These are phyloP conservation scores for Lepidocolaptes lacrymiger DNA, from an alignment of 2,797 vertebrate genomes.

Conservation along the genomic window DNA sequence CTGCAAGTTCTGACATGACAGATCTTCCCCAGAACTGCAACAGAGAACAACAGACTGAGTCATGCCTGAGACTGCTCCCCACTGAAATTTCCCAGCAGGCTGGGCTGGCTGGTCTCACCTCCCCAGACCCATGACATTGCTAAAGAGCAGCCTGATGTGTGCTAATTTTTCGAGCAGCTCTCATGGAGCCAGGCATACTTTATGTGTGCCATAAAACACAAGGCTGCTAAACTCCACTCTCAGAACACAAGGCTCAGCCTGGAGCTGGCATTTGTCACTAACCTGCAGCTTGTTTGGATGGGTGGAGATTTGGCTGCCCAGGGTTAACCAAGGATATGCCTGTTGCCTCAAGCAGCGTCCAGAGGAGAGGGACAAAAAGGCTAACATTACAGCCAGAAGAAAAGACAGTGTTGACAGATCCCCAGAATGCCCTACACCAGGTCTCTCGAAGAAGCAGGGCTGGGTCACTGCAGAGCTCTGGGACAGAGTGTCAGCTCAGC, in stretches of 20 bases:
- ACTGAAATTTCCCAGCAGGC: neutral
- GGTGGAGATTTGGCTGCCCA: neutral
- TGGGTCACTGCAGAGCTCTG: neutral
- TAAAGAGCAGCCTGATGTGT: neutral
- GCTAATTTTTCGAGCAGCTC: neutral
- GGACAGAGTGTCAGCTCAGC: neutral
- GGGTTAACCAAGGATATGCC: neutral
- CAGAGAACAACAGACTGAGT: neutral
- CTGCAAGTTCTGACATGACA: slow-evolving; percentile 26
- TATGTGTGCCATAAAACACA: neutral
- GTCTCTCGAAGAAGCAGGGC: neutral
- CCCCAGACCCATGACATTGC: neutral
- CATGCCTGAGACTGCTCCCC: neutral
- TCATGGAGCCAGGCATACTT: neutral
- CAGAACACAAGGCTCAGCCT: neutral
- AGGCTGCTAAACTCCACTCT: neutral
- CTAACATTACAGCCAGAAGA: neutral
- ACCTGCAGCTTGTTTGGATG: neutral
- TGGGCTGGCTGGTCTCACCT: neutral
- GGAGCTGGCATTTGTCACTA: neutral
- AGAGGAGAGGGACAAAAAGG: neutral
- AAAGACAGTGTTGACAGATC: neutral
- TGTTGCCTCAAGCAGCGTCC: neutral
- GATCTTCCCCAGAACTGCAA: slow-evolving; percentile 2
- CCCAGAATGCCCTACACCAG: neutral